Evolutionary conservation across 2,797 vertebrate species (phyloP).

Genomic region (Sebastes vulpes): DNA sequence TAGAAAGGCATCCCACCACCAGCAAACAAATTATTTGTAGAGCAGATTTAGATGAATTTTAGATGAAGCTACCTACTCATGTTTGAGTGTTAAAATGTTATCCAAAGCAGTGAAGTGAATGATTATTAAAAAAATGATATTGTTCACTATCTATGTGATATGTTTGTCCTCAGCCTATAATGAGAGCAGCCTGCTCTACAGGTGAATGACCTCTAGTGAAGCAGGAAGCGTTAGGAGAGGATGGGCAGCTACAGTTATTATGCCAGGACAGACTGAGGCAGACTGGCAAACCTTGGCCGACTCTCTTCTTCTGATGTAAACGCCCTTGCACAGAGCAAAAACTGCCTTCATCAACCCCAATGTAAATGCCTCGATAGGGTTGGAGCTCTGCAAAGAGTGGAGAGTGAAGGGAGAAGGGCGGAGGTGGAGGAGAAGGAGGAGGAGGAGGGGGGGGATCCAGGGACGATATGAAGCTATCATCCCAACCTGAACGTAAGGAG

Average conservation of each 20-base stretch:
- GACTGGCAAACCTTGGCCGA: constrained; percentile 89
- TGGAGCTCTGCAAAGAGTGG: constrained; percentile 88
- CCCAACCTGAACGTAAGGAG: constrained; percentile 89
- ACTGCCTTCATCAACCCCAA: constrained; percentile 89
- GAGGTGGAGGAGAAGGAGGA: not conserved
- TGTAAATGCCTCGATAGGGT: constrained; percentile 88
- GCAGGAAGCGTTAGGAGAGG: constrained; percentile 71
- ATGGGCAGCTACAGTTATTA: constrained; percentile 55
- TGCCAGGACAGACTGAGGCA: constrained; percentile 35
- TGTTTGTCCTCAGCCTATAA: not conserved
- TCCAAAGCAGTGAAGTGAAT: constrained; percentile 21
- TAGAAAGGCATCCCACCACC: not conserved
- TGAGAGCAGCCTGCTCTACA: constrained; percentile 12
- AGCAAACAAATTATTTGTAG: not conserved
- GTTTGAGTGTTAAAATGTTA: constrained; percentile 15
- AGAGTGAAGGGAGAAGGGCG: constrained; percentile 87
- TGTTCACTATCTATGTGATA: not conserved
- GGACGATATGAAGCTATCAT: constrained; percentile 71
- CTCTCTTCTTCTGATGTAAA: constrained; percentile 88
- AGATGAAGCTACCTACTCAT: not conserved
- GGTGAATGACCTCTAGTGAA: constrained; percentile 67
- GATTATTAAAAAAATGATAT: not conserved
- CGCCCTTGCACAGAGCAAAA: constrained; percentile 90
- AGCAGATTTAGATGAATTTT: not conserved
- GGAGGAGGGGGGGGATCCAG: constrained; percentile 39